Conservation (phyloP, 2,888 invertebrate species). For the Anagyrus pseudococci region DNA sequence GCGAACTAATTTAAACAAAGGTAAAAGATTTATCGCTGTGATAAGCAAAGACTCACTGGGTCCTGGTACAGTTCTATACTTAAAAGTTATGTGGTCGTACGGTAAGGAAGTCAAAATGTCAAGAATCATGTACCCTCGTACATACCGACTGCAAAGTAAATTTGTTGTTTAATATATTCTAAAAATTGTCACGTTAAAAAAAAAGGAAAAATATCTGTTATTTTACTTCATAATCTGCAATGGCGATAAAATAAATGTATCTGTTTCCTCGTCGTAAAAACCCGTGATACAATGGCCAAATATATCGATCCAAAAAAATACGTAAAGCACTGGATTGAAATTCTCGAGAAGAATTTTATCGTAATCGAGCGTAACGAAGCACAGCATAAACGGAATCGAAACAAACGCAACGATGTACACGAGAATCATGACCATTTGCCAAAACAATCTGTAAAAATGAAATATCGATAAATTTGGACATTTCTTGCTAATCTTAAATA, state of each 20-base stretch:
- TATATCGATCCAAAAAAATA: slow-evolving; percentile 54
- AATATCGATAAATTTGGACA: slow-evolving; percentile 5
- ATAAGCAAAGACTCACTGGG: slow-evolving; percentile 37
- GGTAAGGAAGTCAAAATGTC: slow-evolving; percentile 54
- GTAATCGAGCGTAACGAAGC: slow-evolving; percentile 51
- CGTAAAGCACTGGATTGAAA: slow-evolving; percentile 49
- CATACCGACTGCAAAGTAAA: slow-evolving; percentile 45
- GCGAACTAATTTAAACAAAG: slow-evolving; percentile 51
- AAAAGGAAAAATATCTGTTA: background rate
- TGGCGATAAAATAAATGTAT: slow-evolving; percentile 44
- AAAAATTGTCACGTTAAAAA: too few species aligned
- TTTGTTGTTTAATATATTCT: background rate
- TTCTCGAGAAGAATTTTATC: slow-evolving; percentile 44
- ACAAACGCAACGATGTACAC: slow-evolving; percentile 49
- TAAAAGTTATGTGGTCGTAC: slow-evolving; percentile 51
- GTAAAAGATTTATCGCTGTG: slow-evolving; percentile 50
- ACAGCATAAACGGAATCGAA: slow-evolving; percentile 52
- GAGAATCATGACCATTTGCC: slow-evolving; percentile 53
- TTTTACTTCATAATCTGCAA: slow-evolving; percentile 47
- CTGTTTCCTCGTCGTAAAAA: slow-evolving; percentile 41
- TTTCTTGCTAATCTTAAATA: too few species aligned
- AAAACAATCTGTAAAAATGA: slow-evolving; percentile 48
- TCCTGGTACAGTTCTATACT: slow-evolving; percentile 51
- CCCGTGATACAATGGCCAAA: slow-evolving; percentile 50
- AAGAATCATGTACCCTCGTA: slow-evolving; percentile 45